Evolutionary conservation across 2,113 vertebrate species (phyloP), one percentile per base, ranked within the genome.

Genomic region (Lepidothrix coronata): DNA sequence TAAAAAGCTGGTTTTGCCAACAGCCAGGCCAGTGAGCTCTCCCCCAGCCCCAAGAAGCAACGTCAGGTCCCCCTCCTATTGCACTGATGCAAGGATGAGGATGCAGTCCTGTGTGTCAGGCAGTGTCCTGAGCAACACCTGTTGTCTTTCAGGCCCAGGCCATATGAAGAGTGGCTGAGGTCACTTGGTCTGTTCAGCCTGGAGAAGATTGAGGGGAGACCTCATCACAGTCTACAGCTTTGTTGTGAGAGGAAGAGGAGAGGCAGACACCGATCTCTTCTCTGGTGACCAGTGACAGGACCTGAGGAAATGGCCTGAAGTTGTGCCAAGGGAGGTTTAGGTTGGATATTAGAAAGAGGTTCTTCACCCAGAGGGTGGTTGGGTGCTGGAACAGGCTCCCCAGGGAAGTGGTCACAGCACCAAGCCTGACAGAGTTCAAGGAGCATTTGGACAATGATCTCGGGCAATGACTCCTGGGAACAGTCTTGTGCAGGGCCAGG

Each of bases 91-190:
- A 5, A 83, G 41, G 55, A 52, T 61, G 15, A 43, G 41, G 39
- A 44, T 55, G 59, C 28, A 4, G 18, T 2, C 21, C 18, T 15
- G 44, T 5, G 3, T 8, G 4, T 31, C n/a, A 33, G 21, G 11
- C 3, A 0, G 7, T 7, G 19, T 20, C 23, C 51, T 0, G 1
- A 77, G 14, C 0, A 1, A 82, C 41, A 33, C 31, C 11, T 11
- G 2, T 43, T 51, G 2, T 2, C 9, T 14, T 37, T 39, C 44
- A 24, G 35, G 22, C 22, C 41, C 13, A 3, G 11, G 22, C 22
- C 25, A 13, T 12, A 21, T 43, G 19, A 41, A 8, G 9, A 43
- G 27, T 3, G 12, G 39, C 27, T 43, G 19, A 63, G 39, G 61
- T 41, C 18, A 21, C 27, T 43, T 63, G 61, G 5, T 43, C 12